Evolutionary conservation across 2,888 invertebrate genomes (phyloP), one percentile per base, ranked within the genome.

Genomic region (Choristoneura rosaceana): DNA sequence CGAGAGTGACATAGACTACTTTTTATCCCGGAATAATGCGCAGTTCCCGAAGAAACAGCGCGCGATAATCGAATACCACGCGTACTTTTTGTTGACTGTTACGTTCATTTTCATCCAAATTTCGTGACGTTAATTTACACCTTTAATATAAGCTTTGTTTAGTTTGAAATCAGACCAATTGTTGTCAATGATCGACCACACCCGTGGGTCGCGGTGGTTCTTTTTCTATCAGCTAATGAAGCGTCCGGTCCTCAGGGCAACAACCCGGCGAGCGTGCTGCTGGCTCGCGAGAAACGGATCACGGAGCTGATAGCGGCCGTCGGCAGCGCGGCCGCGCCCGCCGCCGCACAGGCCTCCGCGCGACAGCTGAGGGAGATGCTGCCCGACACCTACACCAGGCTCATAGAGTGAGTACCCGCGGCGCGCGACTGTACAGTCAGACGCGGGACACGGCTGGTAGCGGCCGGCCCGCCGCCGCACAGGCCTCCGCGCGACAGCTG

Each of bases 231-330:
- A 2, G 7, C 7, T 5, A 41, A 41, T 3, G 12, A 45, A 45
- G 12, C 12, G 10, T 45, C 12, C 47, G 43, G n/a, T n/a, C 5
- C 15, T 5, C 17, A 77, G 76, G 74, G 74, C 62, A 17, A 41
- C 25, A 75, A 75, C 15, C 76, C 74, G 9, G 75, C 75, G 4
- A 73, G 74, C 15, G 69, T 50, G 9, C 64, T 67, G 33, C 55
- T 76, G 38, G 66, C 67, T 2, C 70, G 69, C 4, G 50, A 50
- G 50, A 50, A n/a, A 15, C 50, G 50, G 1, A 4, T 50, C 0
- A 15, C 15, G n/a, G 50, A 50, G 50, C n/a, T 50, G 50, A 3
- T 50, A 4, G 43, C 61, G n/a, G 43, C 50, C 12, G 41, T 55
- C 10, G 61, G 34, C 2, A 52, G 62, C 15, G 74, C 38, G 17